phyloP scores from a whole-genome alignment of 1,140 invertebrate species.

The Reticulitermes speratus region DNA sequence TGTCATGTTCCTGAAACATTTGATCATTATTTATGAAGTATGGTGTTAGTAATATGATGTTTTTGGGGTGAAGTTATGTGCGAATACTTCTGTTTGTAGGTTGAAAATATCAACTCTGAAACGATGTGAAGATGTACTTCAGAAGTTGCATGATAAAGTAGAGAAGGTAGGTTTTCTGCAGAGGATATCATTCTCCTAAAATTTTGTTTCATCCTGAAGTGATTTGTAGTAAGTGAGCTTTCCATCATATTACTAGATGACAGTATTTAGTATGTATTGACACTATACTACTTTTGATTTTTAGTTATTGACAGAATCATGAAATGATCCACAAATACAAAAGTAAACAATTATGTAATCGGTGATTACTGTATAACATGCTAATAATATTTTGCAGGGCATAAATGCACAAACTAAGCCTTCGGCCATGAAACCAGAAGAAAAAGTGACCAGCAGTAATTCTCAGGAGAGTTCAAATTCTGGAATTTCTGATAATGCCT shows the following conservation, averaged over 20 bases:
- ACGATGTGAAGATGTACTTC: constrained; percentile 63
- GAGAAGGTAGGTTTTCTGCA: constrained; percentile 52
- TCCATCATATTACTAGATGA: no score
- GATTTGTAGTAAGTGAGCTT: no score
- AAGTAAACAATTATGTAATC: no score
- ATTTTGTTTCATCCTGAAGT: background rate
- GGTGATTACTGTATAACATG: no score
- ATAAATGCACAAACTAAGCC: background rate
- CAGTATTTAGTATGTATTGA: no score
- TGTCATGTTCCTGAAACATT: constrained; percentile 29
- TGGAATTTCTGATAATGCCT: background rate
- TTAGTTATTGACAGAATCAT: no score
- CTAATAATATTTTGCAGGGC: no score
- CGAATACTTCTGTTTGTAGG: constrained; percentile 48
- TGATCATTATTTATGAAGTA: no score
- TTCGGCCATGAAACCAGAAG: background rate
- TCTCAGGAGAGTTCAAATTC: background rate
- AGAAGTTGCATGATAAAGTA: constrained; percentile 62
- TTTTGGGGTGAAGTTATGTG: background rate
- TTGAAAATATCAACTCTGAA: constrained; percentile 63
- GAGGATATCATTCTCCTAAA: background rate
- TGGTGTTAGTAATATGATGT: no score
- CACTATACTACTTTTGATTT: no score
- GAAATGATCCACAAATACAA: no score
- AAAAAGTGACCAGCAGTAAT: background rate